A percentile compares a stretch with the other conserved stretches of the same genome.
Evolutionary conservation across 92 coral and sea anemone species (phyloP).

Genomic region (Virgularia gustaviana): DNA sequence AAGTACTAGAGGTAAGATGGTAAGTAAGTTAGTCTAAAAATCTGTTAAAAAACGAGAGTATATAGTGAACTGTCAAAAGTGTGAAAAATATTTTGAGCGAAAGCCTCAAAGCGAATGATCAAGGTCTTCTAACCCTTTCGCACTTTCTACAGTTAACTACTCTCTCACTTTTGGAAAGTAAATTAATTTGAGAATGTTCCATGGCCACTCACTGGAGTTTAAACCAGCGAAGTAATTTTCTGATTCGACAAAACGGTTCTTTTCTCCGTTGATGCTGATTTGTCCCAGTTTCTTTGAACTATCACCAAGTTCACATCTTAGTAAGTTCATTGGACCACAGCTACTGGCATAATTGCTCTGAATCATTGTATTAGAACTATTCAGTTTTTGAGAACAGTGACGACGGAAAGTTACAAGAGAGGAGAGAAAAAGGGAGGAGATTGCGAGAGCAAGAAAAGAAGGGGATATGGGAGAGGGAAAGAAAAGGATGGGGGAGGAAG

Average conservation of each 20-base stretch:
- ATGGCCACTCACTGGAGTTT: slow-evolving; percentile 24
- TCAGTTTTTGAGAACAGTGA: too few species aligned
- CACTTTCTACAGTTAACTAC: too few species aligned
- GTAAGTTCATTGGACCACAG: slow-evolving; percentile 63
- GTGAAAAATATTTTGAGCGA: not conserved
- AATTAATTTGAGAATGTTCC: not conserved
- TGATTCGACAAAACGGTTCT: slow-evolving; percentile 28
- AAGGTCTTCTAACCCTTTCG: too few species aligned
- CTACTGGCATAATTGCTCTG: slow-evolving; percentile 70
- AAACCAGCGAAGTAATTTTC: slow-evolving; percentile 33
- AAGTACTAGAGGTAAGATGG: not conserved
- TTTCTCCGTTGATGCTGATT: slow-evolving; percentile 55
- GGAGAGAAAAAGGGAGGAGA: too few species aligned
- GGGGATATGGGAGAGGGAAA: too few species aligned
- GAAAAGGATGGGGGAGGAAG: too few species aligned
- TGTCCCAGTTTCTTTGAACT: slow-evolving; percentile 62
- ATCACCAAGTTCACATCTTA: slow-evolving; percentile 93
- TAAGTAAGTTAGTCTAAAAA: not conserved
- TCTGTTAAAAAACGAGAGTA: not conserved
- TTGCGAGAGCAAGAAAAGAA: too few species aligned
- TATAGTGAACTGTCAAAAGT: not conserved
- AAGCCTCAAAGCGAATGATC: too few species aligned
- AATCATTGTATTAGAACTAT: not conserved
- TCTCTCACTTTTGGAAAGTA: too few species aligned
- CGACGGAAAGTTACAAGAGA: too few species aligned